Percentiles rank a stretch among this genome's conserved stretches.
phyloP scores from a whole-genome alignment of 2,888 invertebrate species.

The Agrochola lota region DNA sequence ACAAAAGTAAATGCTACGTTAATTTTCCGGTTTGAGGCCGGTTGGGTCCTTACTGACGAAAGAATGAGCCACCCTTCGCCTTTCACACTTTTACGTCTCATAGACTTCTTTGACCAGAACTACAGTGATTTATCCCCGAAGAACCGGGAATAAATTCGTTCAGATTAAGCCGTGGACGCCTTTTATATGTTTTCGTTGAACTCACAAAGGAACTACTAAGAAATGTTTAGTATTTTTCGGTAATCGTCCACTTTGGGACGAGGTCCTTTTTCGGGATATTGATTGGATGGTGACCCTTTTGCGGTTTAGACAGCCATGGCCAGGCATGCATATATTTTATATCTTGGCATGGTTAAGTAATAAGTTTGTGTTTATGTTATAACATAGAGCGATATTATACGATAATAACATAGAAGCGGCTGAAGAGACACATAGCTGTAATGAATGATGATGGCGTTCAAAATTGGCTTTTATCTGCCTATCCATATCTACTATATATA shows the following conservation, averaged over 20 bases:
- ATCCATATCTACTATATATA: no score
- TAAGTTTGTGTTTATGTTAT: neutral
- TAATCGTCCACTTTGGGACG: conserved; percentile 46
- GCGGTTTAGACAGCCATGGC: conserved; percentile 10
- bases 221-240: conserved; percentile 65
- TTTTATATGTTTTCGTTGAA: conserved; percentile 62
- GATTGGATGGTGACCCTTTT: conserved; percentile 50
- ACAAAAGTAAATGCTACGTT: conserved; percentile 82
- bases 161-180: conserved; percentile 70
- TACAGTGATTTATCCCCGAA: conserved; percentile 72
- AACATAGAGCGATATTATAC: neutral
- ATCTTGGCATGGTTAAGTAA: neutral
- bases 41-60: conserved; percentile 67
- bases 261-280: conserved; percentile 43
- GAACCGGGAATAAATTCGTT: conserved; percentile 72
- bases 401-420: no score
- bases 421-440: no score
- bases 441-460: no score
- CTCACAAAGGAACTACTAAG: conserved; percentile 62
- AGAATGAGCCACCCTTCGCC: conserved; percentile 71
- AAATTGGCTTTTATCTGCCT: no score
- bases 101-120: conserved; percentile 75
- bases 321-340: conserved; percentile 21
- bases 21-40: conserved; percentile 85
- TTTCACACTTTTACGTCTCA: conserved; percentile 75